phyloP scores from a whole-genome alignment of 92 coral and sea anemone species.

The Parazoanthus darwini region DNA sequence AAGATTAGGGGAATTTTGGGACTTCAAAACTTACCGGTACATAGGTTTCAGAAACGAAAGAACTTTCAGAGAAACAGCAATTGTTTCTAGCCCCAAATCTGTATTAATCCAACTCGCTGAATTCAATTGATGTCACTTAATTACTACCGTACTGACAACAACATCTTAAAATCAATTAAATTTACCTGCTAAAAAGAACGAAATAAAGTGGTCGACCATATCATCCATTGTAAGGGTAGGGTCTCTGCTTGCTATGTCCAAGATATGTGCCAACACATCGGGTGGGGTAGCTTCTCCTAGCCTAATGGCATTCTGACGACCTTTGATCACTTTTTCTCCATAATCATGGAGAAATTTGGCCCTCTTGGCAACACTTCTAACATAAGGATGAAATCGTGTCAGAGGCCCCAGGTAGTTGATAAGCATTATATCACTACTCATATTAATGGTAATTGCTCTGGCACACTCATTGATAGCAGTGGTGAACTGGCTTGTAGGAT shows the following conservation, averaged over 20 bases:
- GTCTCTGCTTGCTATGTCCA: slow-evolving; percentile 55
- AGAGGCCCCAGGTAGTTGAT: slow-evolving; percentile 49
- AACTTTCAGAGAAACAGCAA: too few species aligned
- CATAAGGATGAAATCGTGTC: slow-evolving; percentile 44
- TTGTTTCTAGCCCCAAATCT: too few species aligned
- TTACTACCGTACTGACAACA: too few species aligned
- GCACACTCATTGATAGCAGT: slow-evolving; percentile 53
- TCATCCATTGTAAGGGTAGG: slow-evolving; percentile 48
- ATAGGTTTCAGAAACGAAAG: too few species aligned
- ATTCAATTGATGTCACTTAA: too few species aligned
- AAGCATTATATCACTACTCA: slow-evolving; percentile 59
- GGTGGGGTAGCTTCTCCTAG: slow-evolving; percentile 39
- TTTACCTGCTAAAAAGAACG: slow-evolving; percentile 71
- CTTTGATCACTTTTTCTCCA: slow-evolving; percentile 64
- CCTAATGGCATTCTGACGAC: slow-evolving; percentile 51
- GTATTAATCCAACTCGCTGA: too few species aligned
- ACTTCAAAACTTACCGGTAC: too few species aligned
- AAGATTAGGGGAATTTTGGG: too few species aligned
- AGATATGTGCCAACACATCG: slow-evolving; percentile 72
- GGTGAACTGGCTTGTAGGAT: slow-evolving; percentile 68
- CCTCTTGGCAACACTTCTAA: slow-evolving; percentile 50
- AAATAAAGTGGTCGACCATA: slow-evolving; percentile 71
- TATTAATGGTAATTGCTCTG: slow-evolving; percentile 48
- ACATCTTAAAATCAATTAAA: too few species aligned
- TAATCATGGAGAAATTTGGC: slow-evolving; percentile 64